Conservation (phyloP, 2,113 vertebrate genomes). For the Forbesichthys agassizii region DNA sequence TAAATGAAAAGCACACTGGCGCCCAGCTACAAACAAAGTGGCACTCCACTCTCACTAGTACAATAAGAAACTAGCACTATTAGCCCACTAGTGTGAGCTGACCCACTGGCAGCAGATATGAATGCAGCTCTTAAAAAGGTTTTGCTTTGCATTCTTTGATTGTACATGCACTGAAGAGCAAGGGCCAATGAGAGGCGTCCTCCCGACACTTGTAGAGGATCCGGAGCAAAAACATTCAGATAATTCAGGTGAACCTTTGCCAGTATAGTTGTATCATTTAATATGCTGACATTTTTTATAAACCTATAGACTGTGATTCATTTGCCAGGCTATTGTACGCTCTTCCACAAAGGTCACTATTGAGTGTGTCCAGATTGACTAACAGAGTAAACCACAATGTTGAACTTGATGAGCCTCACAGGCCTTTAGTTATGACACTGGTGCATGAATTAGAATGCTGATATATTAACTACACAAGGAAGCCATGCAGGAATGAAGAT, state of each 20-base stretch:
- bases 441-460: neutral
- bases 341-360: too few species aligned
- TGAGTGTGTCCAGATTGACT: too few species aligned
- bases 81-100: slow-evolving; percentile 23
- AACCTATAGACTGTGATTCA: too few species aligned
- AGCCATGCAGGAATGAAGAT: too few species aligned
- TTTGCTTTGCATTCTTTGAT: slow-evolving; percentile 8
- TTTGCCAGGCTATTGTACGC: too few species aligned
- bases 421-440: too few species aligned
- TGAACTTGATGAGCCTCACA: too few species aligned
- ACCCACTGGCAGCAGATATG: neutral
- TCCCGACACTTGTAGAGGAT: neutral
- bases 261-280: too few species aligned
- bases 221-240: too few species aligned
- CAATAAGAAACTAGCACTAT: slow-evolving; percentile 10
- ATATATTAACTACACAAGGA: neutral
- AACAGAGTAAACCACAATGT: too few species aligned
- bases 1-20: slow-evolving; percentile 9
- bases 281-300: too few species aligned
- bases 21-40: slow-evolving; percentile 13
- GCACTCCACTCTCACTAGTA: slow-evolving; percentile 14
- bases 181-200: neutral
- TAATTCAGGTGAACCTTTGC: too few species aligned
- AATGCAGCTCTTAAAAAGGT: neutral
- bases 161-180: slow-evolving; percentile 1